A percentile compares a stretch with the other conserved stretches of the same genome.
phyloP scores from a whole-genome alignment of 2,797 vertebrate genomes.

The Onychomys arenicola region DNA sequence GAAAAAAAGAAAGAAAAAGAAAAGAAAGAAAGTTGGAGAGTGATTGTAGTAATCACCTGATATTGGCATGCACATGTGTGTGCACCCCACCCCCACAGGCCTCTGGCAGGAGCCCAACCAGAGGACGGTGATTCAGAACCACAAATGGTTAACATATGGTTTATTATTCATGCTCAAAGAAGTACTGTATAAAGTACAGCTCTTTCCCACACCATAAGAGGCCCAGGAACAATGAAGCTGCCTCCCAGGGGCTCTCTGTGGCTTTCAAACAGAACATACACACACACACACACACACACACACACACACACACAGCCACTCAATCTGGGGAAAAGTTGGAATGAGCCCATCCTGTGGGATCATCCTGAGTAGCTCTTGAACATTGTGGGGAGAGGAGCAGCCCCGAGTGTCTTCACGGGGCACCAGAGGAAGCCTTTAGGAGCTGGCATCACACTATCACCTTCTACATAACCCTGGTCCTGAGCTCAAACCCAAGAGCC shows the following conservation, averaged over 20 bases:
- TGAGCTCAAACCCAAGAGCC: neutral
- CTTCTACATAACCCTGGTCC: neutral
- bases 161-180: slow-evolving; percentile 13
- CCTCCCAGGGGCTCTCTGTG: neutral
- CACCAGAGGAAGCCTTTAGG: neutral
- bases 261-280: slow-evolving; percentile 4
- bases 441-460: accelerated
- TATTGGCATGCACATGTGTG: neutral
- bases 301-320: neutral
- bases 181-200: slow-evolving; percentile 28
- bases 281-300: neutral
- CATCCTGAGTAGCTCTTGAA: neutral
- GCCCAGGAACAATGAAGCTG: neutral
- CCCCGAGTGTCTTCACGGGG: neutral
- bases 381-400: neutral
- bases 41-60: neutral
- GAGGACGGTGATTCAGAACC: neutral
- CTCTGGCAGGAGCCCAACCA: neutral
- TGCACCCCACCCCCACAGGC: neutral
- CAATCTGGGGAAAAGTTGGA: neutral
- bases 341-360: neutral
- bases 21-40: no score
- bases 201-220: neutral
- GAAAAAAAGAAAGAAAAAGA: no score
- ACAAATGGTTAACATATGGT: neutral